These are phyloP conservation scores for Laupala kohalensis DNA, from an alignment of 1,140 invertebrate species.

Conservation along the genomic window DNA sequence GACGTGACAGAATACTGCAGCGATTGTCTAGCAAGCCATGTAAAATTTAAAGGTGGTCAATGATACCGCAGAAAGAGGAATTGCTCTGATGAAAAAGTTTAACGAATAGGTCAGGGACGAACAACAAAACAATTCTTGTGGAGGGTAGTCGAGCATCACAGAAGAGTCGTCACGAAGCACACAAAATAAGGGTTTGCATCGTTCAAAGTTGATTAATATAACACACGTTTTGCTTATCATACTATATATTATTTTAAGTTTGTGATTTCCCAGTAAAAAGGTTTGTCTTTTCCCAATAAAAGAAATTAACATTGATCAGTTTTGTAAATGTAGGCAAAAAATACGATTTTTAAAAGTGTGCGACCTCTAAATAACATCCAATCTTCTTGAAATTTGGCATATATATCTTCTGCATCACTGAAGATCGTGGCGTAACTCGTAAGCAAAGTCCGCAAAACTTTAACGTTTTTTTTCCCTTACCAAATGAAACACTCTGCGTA, in stretches of 20 bases:
- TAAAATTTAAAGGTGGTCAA: neutral
- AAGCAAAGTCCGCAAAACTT: conserved; percentile 8
- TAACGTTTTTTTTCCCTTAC: conserved; percentile 6
- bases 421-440: neutral
- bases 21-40: conserved; percentile 3
- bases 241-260: conserved; percentile 6
- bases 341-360: neutral
- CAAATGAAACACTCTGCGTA: conserved; percentile 8
- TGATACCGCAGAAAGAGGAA: conserved; percentile 4
- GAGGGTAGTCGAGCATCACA: conserved; percentile 10
- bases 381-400: neutral
- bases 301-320: neutral
- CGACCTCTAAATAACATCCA: neutral
- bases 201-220: conserved; percentile 8
- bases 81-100: conserved; percentile 4
- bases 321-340: neutral
- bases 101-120: conserved; percentile 5
- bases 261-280: too few species aligned
- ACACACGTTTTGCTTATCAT: conserved; percentile 1
- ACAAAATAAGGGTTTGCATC: conserved; percentile 10
- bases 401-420: conserved; percentile 2
- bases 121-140: conserved; percentile 8
- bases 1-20: conserved; percentile 1
- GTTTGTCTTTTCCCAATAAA: conserved; percentile 1
- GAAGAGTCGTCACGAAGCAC: conserved; percentile 8